A percentile compares a stretch with the other conserved stretches of the same genome.
phyloP scores from a whole-genome alignment of 30 jellyfish, hydroid and myxozoan genomes.

The Hydra vulgaris region DNA sequence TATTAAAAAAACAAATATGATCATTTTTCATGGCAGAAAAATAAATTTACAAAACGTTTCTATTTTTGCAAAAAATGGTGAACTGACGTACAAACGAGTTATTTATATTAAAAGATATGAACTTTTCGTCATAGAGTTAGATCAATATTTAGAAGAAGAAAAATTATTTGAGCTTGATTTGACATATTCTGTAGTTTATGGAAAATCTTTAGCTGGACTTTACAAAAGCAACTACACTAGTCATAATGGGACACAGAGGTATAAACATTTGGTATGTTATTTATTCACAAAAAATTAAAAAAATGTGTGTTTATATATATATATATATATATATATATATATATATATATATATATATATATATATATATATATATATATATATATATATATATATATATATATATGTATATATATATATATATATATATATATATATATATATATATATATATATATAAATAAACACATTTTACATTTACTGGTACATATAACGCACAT shows the following conservation, averaged over 20 bases:
- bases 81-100: slow-evolving; percentile 20
- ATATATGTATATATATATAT: too few species aligned
- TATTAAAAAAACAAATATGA: slow-evolving; percentile 29
- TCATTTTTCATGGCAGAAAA: slow-evolving; percentile 74
- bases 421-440: too few species aligned
- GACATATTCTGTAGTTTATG: slow-evolving; percentile 48
- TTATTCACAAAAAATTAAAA: background rate
- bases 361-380: too few species aligned
- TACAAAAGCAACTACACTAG: slow-evolving; percentile 66
- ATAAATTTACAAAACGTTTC: slow-evolving; percentile 24
- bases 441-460: too few species aligned
- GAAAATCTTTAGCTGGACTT: slow-evolving; percentile 66
- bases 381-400: too few species aligned
- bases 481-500: too few species aligned
- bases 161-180: slow-evolving; percentile 36
- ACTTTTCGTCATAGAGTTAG: slow-evolving; percentile 52
- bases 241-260: slow-evolving; percentile 63
- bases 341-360: too few species aligned
- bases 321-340: too few species aligned
- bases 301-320: background rate
- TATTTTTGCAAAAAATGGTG: slow-evolving; percentile 21
- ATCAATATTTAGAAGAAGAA: slow-evolving; percentile 44
- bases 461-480: too few species aligned
- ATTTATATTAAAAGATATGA: slow-evolving; percentile 39
- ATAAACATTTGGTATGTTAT: background rate